A percentile compares a stretch with the other conserved stretches of the same genome.
Evolutionary conservation across 2,888 invertebrate species (phyloP).

Genomic region (Chirona hameri): DNA sequence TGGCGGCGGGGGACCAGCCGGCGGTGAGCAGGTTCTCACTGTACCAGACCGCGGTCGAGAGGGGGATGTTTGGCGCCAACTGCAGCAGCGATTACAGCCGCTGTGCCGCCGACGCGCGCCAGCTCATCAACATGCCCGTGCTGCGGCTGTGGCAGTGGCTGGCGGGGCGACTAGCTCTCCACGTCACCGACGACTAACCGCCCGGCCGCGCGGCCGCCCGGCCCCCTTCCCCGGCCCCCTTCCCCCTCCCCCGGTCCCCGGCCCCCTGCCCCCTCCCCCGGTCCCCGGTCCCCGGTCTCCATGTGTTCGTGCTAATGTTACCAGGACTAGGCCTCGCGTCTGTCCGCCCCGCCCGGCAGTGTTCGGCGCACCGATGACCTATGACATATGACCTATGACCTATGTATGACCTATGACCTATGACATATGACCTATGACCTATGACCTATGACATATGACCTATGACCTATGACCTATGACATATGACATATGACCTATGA

Average conservation of each 20-base stretch:
- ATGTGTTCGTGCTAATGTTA: slow-evolving; percentile 28
- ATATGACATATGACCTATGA: too few relatives aligned
- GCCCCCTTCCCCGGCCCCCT: too few relatives aligned
- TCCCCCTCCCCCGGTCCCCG: too few relatives aligned
- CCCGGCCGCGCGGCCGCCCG: neutral
- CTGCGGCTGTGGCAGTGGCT: slow-evolving; percentile 36
- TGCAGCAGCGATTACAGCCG: slow-evolving; percentile 30
- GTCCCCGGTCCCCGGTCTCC: too few relatives aligned
- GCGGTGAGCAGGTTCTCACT: slow-evolving; percentile 34
- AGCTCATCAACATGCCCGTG: slow-evolving; percentile 36
- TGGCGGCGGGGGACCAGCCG: neutral
- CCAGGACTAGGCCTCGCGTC: neutral
- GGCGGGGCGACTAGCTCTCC: slow-evolving; percentile 33
- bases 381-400: too few relatives aligned
- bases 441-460: too few relatives aligned
- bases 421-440: too few relatives aligned
- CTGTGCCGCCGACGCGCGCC: slow-evolving; percentile 32
- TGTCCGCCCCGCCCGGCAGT: neutral
- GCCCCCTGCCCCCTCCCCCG: too few relatives aligned
- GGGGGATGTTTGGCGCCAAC: slow-evolving; percentile 32
- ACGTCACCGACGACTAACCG: slow-evolving; percentile 34
- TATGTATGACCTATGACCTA: too few relatives aligned
- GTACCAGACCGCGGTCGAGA: slow-evolving; percentile 35
- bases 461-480: too few relatives aligned
- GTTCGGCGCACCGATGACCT: neutral